phyloP scores from a whole-genome alignment of 1,140 invertebrate species.

The Schlechtendalia chinensis region DNA sequence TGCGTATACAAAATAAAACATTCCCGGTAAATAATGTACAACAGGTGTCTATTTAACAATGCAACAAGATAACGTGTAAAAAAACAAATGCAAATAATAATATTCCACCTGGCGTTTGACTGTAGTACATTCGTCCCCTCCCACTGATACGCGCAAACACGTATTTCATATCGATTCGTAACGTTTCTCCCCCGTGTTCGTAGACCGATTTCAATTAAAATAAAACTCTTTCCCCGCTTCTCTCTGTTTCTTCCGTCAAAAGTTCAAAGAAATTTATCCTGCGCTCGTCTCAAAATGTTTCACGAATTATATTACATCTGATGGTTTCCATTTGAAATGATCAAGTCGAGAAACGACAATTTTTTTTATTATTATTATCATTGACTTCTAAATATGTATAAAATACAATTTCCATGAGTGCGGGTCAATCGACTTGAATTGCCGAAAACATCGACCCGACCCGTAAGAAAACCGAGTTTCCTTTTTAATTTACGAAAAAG shows the following conservation, averaged over 20 bases:
- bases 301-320: background rate
- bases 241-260: too few relatives aligned
- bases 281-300: too few relatives aligned
- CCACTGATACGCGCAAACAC: too few relatives aligned
- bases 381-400: background rate
- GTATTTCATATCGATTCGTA: too few relatives aligned
- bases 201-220: too few relatives aligned
- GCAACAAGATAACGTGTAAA: background rate
- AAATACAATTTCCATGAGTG: background rate
- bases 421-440: background rate
- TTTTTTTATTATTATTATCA: background rate
- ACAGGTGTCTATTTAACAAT: background rate
- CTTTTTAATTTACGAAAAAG: slow-evolving; percentile 35
- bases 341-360: background rate
- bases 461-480: background rate
- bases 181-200: too few relatives aligned
- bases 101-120: background rate
- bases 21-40: background rate
- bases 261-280: too few relatives aligned
- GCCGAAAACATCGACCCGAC: background rate
- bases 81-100: background rate
- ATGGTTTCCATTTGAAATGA: background rate
- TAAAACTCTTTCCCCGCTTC: too few relatives aligned
- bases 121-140: too few relatives aligned
- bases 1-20: background rate